These are phyloP conservation scores for Eospalax fontanierii DNA, from an alignment of 2,797 vertebrate genomes.

Conservation along the genomic window DNA sequence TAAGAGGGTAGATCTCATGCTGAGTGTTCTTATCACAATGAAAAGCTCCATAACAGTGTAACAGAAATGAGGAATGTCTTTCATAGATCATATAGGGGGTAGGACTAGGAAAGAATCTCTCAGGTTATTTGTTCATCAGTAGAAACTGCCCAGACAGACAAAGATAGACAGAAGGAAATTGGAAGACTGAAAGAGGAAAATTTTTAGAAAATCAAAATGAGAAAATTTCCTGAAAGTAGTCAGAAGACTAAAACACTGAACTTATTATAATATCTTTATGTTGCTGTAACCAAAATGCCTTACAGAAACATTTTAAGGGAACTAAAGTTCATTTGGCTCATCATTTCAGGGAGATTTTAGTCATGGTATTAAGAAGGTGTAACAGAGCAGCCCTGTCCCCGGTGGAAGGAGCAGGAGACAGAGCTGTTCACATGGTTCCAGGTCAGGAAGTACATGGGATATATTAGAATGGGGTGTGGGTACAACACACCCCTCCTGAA, in stretches of 20 bases:
- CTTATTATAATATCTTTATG: neutral
- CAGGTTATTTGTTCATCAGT: neutral
- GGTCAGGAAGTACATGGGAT: no score
- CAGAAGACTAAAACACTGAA: neutral
- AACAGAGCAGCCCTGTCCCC: neutral
- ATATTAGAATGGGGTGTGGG: neutral
- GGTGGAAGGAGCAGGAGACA: neutral
- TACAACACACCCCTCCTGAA: neutral
- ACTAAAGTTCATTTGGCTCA: neutral
- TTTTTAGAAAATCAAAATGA: neutral
- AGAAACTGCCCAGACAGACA: neutral
- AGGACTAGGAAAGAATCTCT: neutral
- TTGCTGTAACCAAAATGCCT: neutral
- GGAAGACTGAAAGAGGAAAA: neutral
- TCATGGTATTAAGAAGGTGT: neutral
- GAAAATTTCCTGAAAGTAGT: neutral
- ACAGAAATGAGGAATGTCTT: neutral
- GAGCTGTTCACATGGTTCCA: neutral
- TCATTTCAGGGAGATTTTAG: neutral
- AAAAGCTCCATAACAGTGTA: neutral
- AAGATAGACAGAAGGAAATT: neutral
- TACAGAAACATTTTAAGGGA: neutral
- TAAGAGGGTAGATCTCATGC: neutral
- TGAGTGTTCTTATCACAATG: neutral
- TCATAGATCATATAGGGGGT: neutral